These are phyloP conservation scores for Paramormyrops kingsleyae DNA, from an alignment of 2,113 vertebrate genomes.

Conservation along the genomic window DNA sequence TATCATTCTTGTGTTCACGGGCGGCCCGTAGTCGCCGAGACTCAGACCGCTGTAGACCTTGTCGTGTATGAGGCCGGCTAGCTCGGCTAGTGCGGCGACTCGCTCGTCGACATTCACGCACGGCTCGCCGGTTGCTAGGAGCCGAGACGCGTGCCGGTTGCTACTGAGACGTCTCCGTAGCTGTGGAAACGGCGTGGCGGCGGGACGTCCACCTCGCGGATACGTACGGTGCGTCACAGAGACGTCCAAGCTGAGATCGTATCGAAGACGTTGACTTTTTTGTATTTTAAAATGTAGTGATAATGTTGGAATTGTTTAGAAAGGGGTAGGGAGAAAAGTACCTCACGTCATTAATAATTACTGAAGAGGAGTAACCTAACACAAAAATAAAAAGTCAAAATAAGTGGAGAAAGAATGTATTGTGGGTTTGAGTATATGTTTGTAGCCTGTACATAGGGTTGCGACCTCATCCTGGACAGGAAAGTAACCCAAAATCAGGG, in stretches of 20 bases:
- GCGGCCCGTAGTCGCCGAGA: background rate
- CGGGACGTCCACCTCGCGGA: background rate
- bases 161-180: constrained; percentile 34
- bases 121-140: constrained; percentile 44
- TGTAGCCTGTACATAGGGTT: background rate
- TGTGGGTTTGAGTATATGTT: background rate
- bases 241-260: background rate
- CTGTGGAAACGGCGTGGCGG: constrained; percentile 31
- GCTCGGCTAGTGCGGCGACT: background rate
- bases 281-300: background rate
- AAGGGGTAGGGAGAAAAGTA: background rate
- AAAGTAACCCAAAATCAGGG: no score
- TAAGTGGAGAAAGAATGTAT: background rate
- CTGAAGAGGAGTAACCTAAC: background rate
- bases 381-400: background rate
- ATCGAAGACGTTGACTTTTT: background rate
- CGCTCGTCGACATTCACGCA: background rate
- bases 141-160: constrained; percentile 47
- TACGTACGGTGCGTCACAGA: background rate
- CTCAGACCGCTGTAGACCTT: background rate
- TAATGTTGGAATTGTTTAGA: background rate
- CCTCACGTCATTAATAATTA: background rate
- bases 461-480: no score
- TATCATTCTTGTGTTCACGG: constrained; percentile 30
- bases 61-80: background rate